Percentiles rank a stretch among this genome's conserved stretches.
Conservation (phyloP, 2,797 vertebrate species). For the Pseudopleuronectes americanus region DNA sequence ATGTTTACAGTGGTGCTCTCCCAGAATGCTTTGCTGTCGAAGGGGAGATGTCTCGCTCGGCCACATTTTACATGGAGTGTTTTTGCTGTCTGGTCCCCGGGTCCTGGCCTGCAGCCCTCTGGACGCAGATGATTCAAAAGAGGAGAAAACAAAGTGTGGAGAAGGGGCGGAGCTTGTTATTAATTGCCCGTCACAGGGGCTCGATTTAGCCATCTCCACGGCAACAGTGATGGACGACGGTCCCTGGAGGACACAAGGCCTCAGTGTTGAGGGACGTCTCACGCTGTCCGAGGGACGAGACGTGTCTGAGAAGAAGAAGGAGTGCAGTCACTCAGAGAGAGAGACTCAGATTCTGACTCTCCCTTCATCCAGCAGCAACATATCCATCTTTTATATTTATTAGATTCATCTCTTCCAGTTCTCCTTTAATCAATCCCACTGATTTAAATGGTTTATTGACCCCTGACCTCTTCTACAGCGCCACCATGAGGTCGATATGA, state of each 20-base stretch:
- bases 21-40: constrained; percentile 66
- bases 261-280: constrained; percentile 14
- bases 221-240: constrained; percentile 68
- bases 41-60: constrained; percentile 31
- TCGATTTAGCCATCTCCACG: constrained; percentile 71
- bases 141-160: constrained; percentile 28
- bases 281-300: too few species aligned
- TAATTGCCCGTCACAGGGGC: constrained; percentile 64
- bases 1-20: constrained; percentile 76
- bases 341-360: too few species aligned
- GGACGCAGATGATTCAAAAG: constrained; percentile 42
- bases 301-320: too few species aligned
- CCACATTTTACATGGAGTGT: constrained; percentile 55
- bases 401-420: too few species aligned
- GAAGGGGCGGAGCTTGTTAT: constrained; percentile 51
- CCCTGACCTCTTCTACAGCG: too few species aligned
- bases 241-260: constrained; percentile 70
- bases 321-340: too few species aligned
- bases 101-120: constrained; percentile 28
- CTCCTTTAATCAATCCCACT: too few species aligned
- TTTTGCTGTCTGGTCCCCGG: constrained; percentile 33
- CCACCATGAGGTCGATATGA: too few species aligned
- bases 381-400: too few species aligned
- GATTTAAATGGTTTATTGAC: too few species aligned
- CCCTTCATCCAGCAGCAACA: too few species aligned